A percentile compares a stretch with the other conserved stretches of the same genome.
Evolutionary conservation across 2,113 vertebrate genomes (phyloP).

Genomic region (Ornithorhynchus anatinus): DNA sequence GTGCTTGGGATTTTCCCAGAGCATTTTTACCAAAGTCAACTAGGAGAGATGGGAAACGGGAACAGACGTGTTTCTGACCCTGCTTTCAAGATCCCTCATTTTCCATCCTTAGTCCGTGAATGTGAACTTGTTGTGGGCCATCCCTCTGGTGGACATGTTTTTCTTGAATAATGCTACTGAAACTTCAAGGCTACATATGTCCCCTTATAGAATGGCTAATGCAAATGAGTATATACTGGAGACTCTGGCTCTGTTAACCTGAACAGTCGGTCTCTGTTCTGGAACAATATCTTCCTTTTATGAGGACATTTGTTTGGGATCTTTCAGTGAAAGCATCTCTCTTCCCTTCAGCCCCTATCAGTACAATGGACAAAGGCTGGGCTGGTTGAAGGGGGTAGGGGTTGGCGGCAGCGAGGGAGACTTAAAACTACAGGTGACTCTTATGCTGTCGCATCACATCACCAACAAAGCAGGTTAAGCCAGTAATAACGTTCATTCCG

Average conservation of each 20-base stretch:
- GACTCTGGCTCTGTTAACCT: conserved; percentile 56
- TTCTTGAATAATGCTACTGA: conserved; percentile 22
- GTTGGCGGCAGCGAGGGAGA: conserved; percentile 30
- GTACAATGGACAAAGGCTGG: conserved; percentile 57
- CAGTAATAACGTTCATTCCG: too few species aligned
- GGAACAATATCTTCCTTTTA: conserved; percentile 66
- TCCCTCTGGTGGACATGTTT: conserved; percentile 8
- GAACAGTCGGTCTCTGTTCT: conserved; percentile 65
- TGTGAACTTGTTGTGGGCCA: background rate
- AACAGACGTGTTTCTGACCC: too few species aligned
- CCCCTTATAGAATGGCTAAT: conserved; percentile 40
- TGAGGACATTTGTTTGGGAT: conserved; percentile 58
- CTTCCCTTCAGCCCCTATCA: conserved; percentile 48
- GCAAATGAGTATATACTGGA: conserved; percentile 22
- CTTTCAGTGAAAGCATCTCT: conserved; percentile 59
- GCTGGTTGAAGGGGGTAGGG: too few species aligned
- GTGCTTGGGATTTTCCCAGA: too few species aligned
- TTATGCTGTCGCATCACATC: background rate
- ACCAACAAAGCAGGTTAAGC: too few species aligned
- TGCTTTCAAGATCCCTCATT: background rate
- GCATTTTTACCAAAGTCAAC: too few species aligned
- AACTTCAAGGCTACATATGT: conserved; percentile 31
- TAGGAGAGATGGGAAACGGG: too few species aligned
- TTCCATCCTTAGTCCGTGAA: background rate
- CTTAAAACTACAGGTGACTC: conserved; percentile 52